Base-by-base conservation (phyloP, 2,797 vertebrate genomes). In the Artibeus lituratus region DNA sequence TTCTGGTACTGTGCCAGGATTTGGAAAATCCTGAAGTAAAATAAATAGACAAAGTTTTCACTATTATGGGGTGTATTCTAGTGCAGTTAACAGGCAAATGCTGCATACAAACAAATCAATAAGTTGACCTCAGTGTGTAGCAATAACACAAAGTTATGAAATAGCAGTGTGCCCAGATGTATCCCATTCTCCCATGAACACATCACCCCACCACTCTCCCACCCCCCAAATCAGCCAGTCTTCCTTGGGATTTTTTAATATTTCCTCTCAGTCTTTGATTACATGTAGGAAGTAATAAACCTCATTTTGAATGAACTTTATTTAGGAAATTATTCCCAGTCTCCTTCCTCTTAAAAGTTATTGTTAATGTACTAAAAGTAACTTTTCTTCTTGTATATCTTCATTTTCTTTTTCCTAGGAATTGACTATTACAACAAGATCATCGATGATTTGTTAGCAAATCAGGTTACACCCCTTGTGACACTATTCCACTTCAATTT, bases 381-480 rank as follows among this genome's bases (percentile, higher is more conserved):
- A 92, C 9, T 84, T 94, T 91, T 86, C 26, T 69, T 62, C 15
- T 32, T 8, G 12, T 10, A 22, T 49, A 7, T 62, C 39, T 78
- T 55, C 15, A 39, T 65, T 22, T 14, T 24, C 90, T 85, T 95
- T 73, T 94, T 97, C 84, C 78, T 97, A 99, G 99, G 98, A 97
- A 97, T 99, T 26, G 97, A 96, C 92, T 99, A 99, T 97, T 99
- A 99, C 95, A 99, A 98, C 97, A 99, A 98, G 98, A 98, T 99
- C 69, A 99, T 99, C 67, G 94, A 99, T 53, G 98, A 98, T 47
- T 97, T 99, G 95, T 96, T 99, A 84, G 96, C 95, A 94, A 98
- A 98, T 85, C 67, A 65, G 4, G 97, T 99, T 1, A 98, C 85
- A 0, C 98, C 99, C 5, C 98, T 99, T 96, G 98, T 99, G 88